A percentile compares a stretch with the other conserved stretches of the same genome.
Evolutionary conservation across 2,113 vertebrate genomes (phyloP).

Genomic region (Callaeas wilsoni): DNA sequence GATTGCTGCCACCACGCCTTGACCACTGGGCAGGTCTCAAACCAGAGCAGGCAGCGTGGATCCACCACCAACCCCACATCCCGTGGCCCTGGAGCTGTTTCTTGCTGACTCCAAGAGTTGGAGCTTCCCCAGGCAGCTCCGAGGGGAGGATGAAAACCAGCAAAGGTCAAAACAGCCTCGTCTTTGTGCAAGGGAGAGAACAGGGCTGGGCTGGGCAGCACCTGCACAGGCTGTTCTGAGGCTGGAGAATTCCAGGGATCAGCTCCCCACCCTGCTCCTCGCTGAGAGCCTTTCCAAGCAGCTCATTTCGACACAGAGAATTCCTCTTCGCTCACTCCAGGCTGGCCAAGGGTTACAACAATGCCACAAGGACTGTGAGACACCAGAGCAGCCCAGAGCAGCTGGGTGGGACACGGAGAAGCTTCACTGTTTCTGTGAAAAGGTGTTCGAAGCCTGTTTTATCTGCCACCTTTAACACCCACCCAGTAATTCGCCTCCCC

Average conservation of each 20-base stretch:
- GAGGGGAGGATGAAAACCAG: not conserved
- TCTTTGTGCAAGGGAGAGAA: not conserved
- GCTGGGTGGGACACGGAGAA: not conserved
- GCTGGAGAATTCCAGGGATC: not conserved
- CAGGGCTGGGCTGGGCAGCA: not conserved
- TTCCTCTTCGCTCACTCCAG: not conserved
- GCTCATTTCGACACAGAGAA: not conserved
- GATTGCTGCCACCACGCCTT: rapidly evolving
- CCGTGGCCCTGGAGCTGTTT: not conserved
- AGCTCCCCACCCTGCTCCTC: not conserved
- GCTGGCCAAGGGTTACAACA: not conserved
- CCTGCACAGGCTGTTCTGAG: not conserved
- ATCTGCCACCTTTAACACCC: rapidly evolving
- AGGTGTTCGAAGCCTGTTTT: not conserved
- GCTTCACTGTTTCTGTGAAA: no score
- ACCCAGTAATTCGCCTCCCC: not conserved
- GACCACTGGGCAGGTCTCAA: not conserved
- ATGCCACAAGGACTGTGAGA: rapidly evolving
- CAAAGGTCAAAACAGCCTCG: not conserved
- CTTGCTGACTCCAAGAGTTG: not conserved
- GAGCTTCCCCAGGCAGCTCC: not conserved
- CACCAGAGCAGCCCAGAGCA: not conserved
- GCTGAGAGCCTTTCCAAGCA: not conserved
- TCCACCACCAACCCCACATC: not conserved
- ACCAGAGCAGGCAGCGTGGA: rapidly evolving